Percentiles rank a stretch among this genome's conserved stretches.
Evolutionary conservation across 2,888 invertebrate species (phyloP).

Genomic region (Campopleginae sp.): DNA sequence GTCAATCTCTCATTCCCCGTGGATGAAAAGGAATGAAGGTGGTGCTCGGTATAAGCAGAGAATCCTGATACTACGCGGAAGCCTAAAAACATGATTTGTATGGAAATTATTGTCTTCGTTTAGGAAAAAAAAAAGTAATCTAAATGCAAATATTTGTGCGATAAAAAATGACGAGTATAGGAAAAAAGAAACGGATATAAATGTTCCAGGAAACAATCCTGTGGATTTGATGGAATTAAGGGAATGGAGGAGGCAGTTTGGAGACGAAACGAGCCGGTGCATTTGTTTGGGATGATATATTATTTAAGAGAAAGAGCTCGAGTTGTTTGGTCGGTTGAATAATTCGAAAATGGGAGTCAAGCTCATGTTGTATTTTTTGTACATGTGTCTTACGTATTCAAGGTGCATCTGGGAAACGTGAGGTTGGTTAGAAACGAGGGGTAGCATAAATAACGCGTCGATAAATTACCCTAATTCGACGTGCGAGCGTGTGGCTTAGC

Average conservation of each 20-base stretch:
- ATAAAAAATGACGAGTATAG: neutral
- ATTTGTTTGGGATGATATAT: slow-evolving; percentile 7
- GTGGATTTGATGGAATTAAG: neutral
- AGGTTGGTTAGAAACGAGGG: neutral
- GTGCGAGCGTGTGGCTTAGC: slow-evolving; percentile 22
- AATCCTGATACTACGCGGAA: too few relatives aligned
- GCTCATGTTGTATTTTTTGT: slow-evolving; percentile 5
- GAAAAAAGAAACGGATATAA: neutral
- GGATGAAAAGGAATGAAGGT: neutral
- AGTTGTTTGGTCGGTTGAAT: neutral
- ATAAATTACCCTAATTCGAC: slow-evolving; percentile 53
- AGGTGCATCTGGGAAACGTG: slow-evolving; percentile 14
- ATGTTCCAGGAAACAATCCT: neutral
- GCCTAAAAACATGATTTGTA: neutral
- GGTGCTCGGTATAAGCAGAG: neutral
- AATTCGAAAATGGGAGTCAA: slow-evolving; percentile 21
- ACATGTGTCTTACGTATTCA: slow-evolving; percentile 30
- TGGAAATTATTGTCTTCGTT: neutral
- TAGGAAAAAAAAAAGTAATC: neutral
- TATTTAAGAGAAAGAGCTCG: neutral
- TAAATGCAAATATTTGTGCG: neutral
- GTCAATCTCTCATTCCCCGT: neutral
- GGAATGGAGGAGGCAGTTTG: neutral
- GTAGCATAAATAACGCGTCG: slow-evolving; percentile 25
- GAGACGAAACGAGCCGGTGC: neutral